A percentile compares a stretch with the other conserved stretches of the same genome.
Evolutionary conservation across 2,888 invertebrate species (phyloP).

Genomic region (Formica aserva): DNA sequence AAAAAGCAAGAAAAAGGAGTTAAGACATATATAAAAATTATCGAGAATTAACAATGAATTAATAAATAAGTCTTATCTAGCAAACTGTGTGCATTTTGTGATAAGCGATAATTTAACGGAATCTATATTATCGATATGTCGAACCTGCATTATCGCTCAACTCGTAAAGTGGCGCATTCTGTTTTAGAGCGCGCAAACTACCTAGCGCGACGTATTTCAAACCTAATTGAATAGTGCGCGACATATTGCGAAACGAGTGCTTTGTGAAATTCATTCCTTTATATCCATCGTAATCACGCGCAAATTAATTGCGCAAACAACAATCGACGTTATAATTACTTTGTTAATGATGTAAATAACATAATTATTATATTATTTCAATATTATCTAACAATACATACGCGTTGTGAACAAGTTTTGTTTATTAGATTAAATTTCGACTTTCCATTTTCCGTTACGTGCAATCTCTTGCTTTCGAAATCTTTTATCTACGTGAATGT

Average conservation of each 20-base stretch:
- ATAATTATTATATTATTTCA: neutral
- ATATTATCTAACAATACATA: neutral
- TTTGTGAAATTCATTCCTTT: neutral
- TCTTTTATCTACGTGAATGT: no score
- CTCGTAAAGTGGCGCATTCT: constrained; percentile 4
- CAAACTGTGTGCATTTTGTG: neutral
- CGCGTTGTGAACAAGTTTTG: neutral
- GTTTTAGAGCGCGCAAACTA: neutral
- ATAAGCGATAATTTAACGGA: neutral
- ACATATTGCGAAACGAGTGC: neutral
- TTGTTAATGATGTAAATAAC: neutral
- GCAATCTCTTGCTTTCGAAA: neutral
- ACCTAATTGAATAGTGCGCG: neutral
- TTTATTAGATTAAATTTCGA: neutral
- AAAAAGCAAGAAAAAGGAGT: neutral
- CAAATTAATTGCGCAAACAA: neutral
- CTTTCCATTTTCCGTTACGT: neutral
- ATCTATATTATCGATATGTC: neutral
- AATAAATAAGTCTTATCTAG: neutral
- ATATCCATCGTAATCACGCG: neutral
- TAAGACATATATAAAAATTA: neutral
- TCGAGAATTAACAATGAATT: neutral
- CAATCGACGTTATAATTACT: neutral
- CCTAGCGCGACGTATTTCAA: neutral
- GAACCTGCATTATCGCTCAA: neutral